A percentile compares a stretch with the other conserved stretches of the same genome.
These are phyloP conservation scores for Drosophila sproati DNA, from an alignment of 1,140 invertebrate genomes.

Conservation along the genomic window DNA sequence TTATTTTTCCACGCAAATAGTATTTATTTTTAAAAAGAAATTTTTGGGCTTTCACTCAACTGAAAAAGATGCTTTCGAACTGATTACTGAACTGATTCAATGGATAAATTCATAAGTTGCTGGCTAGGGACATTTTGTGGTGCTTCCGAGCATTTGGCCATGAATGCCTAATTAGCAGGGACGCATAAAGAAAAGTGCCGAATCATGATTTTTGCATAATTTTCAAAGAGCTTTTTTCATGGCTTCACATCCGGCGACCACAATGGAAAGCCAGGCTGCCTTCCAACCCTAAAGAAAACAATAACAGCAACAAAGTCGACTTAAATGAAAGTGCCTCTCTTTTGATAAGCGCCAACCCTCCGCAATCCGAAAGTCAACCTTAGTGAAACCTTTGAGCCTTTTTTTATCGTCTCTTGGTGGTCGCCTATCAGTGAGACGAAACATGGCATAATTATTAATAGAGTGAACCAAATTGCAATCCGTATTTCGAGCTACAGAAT, in stretches of 20 bases:
- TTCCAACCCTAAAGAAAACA: conserved; percentile 48
- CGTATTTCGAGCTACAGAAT: conserved; percentile 56
- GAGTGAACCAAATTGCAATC: conserved; percentile 43
- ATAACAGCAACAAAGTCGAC: background rate
- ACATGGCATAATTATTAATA: conserved; percentile 66
- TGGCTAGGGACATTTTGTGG: background rate
- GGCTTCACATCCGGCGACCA: conserved; percentile 35
- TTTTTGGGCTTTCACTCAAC: background rate
- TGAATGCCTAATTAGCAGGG: conserved; percentile 71
- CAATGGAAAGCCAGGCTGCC: conserved; percentile 30
- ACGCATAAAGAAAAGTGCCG: conserved; percentile 59
- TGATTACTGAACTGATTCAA: background rate
- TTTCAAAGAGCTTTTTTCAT: conserved; percentile 59
- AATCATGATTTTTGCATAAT: conserved; percentile 81
- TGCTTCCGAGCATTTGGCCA: conserved; percentile 35
- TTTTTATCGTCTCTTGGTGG: background rate
- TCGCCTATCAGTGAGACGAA: conserved; percentile 40
- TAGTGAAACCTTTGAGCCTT: conserved; percentile 48
- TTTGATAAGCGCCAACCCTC: conserved; percentile 24
- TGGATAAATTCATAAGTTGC: background rate
- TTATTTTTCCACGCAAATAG: no score
- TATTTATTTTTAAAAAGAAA: background rate
- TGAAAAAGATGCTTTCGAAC: background rate
- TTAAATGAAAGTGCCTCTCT: conserved; percentile 58
- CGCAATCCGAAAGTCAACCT: background rate